phyloP scores from a whole-genome alignment of 2,888 invertebrate species.

The Cloeon dipterum region DNA sequence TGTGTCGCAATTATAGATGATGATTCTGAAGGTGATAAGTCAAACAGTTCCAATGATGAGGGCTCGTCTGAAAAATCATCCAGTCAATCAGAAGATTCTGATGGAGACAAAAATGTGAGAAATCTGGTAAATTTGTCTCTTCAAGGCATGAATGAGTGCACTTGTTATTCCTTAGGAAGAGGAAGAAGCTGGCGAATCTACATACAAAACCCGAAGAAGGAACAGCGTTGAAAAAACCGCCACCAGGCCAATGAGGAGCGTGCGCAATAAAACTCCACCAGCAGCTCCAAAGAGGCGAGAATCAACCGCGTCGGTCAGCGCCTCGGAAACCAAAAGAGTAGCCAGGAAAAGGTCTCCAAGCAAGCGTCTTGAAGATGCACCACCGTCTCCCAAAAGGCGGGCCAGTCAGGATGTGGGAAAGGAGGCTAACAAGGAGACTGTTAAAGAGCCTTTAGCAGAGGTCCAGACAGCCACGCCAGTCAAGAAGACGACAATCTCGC shows the following conservation, averaged over 20 bases:
- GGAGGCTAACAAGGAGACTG: no score
- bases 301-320: not conserved
- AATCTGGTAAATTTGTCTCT: no score
- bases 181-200: not conserved
- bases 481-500: constrained; percentile 2
- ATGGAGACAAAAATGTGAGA: not conserved
- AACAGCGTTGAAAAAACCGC: no score
- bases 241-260: no score
- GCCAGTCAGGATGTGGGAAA: not conserved
- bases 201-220: not conserved
- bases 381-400: not conserved
- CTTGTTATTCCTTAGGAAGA: not conserved
- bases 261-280: no score
- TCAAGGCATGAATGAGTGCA: no score
- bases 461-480: constrained; percentile 4
- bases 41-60: not conserved
- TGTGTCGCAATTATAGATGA: not conserved
- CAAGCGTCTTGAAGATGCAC: not conserved
- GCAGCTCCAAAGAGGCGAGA: not conserved
- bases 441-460: not conserved
- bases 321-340: no score
- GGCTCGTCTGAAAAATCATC: not conserved
- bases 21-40: not conserved
- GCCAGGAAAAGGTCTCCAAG: no score
- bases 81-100: not conserved